Evolutionary conservation across 37 sponge, comb jelly and placozoan genomes (phyloP).

Genomic region (Corticium candelabrum): DNA sequence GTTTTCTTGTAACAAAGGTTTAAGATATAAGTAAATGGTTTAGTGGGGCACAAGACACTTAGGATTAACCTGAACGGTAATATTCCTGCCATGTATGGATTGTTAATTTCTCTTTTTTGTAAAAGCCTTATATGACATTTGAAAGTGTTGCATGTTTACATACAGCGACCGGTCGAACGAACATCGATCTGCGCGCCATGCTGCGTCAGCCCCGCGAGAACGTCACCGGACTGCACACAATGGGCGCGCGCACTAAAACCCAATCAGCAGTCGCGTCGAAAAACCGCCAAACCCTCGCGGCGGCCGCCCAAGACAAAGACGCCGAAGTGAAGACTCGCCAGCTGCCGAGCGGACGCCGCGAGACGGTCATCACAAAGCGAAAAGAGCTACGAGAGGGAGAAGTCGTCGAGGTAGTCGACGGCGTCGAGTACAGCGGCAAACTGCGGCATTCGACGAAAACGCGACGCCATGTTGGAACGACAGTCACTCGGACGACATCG

Average conservation of each 20-base stretch:
- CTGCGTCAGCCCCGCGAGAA: not conserved
- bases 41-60: too few relatives aligned
- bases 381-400: not conserved
- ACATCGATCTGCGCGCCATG: conserved; percentile 25
- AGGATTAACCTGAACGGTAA: too few relatives aligned
- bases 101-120: too few relatives aligned
- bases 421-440: not conserved
- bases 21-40: too few relatives aligned
- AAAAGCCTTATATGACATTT: too few relatives aligned
- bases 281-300: conserved; percentile 9
- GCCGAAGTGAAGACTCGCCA: not conserved
- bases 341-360: conserved; percentile 12
- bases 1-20: too few relatives aligned
- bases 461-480: not conserved
- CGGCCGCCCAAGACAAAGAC: not conserved
- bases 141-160: too few relatives aligned
- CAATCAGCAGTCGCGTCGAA: conserved; percentile 3
- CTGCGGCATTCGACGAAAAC: not conserved
- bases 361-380: conserved; percentile 8
- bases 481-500: not conserved
- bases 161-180: conserved; percentile 53
- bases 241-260: conserved; percentile 22
- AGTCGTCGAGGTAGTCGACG: not conserved
- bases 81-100: too few relatives aligned
- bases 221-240: conserved; percentile 17